Base-by-base conservation (phyloP, 2,113 vertebrate species). In the Formicarius rufipectus region DNA sequence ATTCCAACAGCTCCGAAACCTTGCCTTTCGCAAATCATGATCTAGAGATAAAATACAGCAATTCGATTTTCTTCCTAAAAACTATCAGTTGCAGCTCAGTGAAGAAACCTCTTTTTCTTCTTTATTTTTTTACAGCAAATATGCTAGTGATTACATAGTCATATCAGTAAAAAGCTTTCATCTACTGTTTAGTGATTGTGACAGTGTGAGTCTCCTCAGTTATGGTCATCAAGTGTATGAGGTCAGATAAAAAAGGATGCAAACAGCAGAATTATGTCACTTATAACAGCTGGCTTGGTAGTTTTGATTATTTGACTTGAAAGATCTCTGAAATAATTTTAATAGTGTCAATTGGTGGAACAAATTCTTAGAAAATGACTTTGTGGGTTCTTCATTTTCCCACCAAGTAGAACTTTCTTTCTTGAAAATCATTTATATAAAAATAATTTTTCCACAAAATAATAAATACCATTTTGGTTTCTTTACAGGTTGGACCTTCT, bases 401-500 rank as follows among this genome's bases (percentile, higher is more conserved):
- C 30, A 45, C 21, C 21, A 72, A 53, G 12, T 30, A 67, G 21
- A 75, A 49, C 8, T 60, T 77, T 58, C 10, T 84, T 83, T 59
- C 21, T 16, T 83, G 23, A 87, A 89, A 90, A 59, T 69, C 4
- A 23, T 33, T 68, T 56, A 12, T 9, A 40, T 64, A 59, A 84
- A 92, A 93, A 82, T n/a, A 16, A 19, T 4, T 58, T 84, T 82
- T 69, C 55, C 80, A 14, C 8, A 50, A 79, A 64, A 35, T 71
- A 64, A 35, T 67, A 58, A 88, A 44, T 31, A 42, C 2, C 7
- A 19, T 45, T 80, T 37, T 81, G 14, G 1, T 56, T 91, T 94
- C 42, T 74, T 88, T 77, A 47, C 56, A 97, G 96, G 35, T 93
- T 77, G 91, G 87, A 76, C 96, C 96, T 69, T 91, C 95, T 0